Evolutionary conservation across 2,113 vertebrate genomes (phyloP), one percentile per base, ranked within the genome.

Genomic region (Oryzias melastigma): DNA sequence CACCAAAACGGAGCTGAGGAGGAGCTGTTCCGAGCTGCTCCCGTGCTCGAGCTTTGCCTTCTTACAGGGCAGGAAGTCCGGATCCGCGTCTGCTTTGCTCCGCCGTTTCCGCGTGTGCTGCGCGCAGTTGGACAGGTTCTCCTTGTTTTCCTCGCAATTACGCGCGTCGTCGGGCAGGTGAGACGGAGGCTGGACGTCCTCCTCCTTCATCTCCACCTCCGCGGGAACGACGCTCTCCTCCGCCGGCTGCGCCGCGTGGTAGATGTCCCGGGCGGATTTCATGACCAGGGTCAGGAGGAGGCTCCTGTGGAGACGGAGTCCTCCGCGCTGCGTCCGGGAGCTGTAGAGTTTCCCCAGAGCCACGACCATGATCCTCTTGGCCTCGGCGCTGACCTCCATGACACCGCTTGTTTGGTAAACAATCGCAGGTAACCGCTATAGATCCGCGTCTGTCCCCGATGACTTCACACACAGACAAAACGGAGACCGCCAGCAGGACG

Each of bases 301-400:
- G 47, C 82, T 85, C 48, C 82, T 76, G 74, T 89, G 85, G 19
- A 89, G 80, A 5, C 82, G 80, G 4, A 86, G 78, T 49, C 87
- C 87, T 18, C 87, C 87, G 58, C 83, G 52, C 45, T 87, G 83
- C 20, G 74, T 59, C 5, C 83, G 78, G 7, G 85, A 86, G 76
- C 78, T 74, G 78, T 89, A 85, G 50, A 89, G 80, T 70, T 89
- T 89, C 43, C 83, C 87, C 65, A 85, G 42, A 58, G 85, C 85
- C 20, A 85, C 78, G 1, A 85, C 85, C 82, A 86, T 86, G 59
- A 89, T 86, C 83, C 85, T 83, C 72, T 86, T 87, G 78, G 87
- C 87, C 83, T 87, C 73, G 0, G 65, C 52, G 68, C 75, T 85
- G 80, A 85, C 81, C 77, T 89, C 87, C 87, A 89, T 86, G 64